Base-by-base conservation (phyloP, 2,113 vertebrate species). In the Grallaria varia region DNA sequence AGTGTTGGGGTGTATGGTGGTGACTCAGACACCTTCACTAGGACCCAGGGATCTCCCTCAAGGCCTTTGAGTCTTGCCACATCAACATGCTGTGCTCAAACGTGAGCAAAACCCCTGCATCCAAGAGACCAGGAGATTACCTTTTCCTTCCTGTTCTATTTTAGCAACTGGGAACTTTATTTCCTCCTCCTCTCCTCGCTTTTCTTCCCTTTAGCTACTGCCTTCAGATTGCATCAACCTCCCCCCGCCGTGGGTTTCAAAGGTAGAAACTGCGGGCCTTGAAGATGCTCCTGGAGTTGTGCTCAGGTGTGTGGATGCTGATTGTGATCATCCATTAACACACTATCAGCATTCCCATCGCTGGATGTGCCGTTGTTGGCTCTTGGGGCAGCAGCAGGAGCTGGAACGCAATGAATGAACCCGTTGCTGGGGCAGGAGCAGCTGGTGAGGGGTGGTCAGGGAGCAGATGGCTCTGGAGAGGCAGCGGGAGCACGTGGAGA, bases 281-380 rank as follows among this genome's bases (percentile, higher is more conserved):
- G 93, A 64, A 96, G 89, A 92, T 91, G 81, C 86, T 94, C 60
- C 33, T n/a, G 6, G 12, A 8, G 80, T 52, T 73, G 80, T 91
- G 91, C 91, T 97, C 96, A 97, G 96, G 93, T 97, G 95, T 95
- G 96, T 78, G 95, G 94, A 96, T 96, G 7, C 93, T 96, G 95
- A 97, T 96, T 96, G 94, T 0, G 25, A 97, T 97, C 96, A 50
- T 49, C 93, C 78, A 94, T 96, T 96, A 96, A 96, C 40, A 7
- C 20, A 0, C 81, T 96, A 96, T 97, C 96, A 68, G 91, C 91
- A 50, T 87, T 97, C 93, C 93, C 95, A 96, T 97, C 95, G 0
- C 68, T 84, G 14, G 12, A 16, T 67, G 64, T 75, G 95, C 95
- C 79, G 89, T 94, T 72, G 69, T 87, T 89, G 95, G 94, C 91